Evolutionary conservation across 2,888 invertebrate species (phyloP).

Genomic region (Dolichomitus sp.): DNA sequence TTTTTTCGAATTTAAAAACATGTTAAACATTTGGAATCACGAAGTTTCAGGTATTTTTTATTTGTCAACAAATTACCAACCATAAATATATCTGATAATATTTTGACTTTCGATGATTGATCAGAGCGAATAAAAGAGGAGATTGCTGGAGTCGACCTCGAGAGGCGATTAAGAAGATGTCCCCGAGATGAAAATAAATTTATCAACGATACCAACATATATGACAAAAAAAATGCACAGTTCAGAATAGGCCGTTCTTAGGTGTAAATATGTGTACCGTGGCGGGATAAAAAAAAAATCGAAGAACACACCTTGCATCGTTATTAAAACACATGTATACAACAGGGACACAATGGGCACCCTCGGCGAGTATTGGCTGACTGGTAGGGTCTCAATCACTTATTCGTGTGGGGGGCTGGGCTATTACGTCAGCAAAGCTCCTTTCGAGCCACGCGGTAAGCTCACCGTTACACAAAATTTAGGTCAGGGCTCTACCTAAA

Average conservation of each 20-base stretch:
- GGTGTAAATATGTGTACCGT: not conserved
- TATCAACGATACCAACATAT: not conserved
- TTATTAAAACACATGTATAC: conserved; percentile 26
- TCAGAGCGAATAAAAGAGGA: not conserved
- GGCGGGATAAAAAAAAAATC: not conserved
- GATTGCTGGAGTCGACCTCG: not conserved
- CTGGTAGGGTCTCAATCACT: conserved; percentile 43
- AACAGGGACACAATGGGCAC: conserved; percentile 45
- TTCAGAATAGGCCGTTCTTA: not conserved
- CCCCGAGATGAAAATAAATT: not conserved
- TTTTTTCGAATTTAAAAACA: no score
- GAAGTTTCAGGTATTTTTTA: no score
- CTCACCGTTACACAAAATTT: conserved; percentile 55
- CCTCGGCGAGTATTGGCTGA: conserved; percentile 69
- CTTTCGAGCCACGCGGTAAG: conserved; percentile 65
- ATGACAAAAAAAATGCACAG: not conserved
- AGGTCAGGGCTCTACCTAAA: conserved; percentile 68
- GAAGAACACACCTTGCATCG: not conserved
- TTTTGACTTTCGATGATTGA: not conserved
- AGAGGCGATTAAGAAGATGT: not conserved
- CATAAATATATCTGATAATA: not conserved
- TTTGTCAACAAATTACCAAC: no score
- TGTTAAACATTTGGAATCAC: no score
- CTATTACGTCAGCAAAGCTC: conserved; percentile 72
- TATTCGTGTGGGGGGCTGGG: conserved; percentile 34